A percentile compares a stretch with the other conserved stretches of the same genome.
Conservation (phyloP, 37 sponge, comb jelly and placozoan genomes). For the Oopsacas minuta region DNA sequence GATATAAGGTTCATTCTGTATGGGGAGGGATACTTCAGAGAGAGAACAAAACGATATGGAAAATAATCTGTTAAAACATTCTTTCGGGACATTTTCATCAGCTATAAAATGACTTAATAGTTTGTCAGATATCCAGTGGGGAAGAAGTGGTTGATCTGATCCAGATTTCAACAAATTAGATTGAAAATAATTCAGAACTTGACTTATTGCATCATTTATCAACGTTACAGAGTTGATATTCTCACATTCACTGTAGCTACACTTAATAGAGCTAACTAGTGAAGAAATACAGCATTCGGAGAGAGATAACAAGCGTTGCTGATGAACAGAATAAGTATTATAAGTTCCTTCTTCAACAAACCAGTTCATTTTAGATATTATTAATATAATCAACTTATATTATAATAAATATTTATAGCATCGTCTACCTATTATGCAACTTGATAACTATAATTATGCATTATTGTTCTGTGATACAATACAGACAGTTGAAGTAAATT, state of each 20-base stretch:
- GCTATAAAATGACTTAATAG: not conserved
- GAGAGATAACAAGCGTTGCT: not conserved
- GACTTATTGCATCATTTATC: not conserved
- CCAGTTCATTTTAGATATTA: not conserved
- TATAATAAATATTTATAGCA: not conserved
- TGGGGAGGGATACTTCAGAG: not conserved
- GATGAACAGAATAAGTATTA: not conserved
- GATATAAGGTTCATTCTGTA: not conserved
- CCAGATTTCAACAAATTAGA: not conserved
- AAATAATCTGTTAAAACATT: not conserved
- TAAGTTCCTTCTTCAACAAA: not conserved
- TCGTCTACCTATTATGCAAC: not conserved
- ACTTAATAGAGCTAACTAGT: not conserved
- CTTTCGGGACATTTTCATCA: not conserved
- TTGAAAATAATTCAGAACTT: not conserved
- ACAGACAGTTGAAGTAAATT: too few relatives aligned
- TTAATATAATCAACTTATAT: not conserved
- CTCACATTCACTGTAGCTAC: not conserved
- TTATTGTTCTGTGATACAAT: too few relatives aligned
- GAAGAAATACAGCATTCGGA: not conserved
- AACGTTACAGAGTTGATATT: not conserved
- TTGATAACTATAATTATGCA: too few relatives aligned
- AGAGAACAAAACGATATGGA: not conserved
- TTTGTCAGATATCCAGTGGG: not conserved
- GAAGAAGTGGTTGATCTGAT: not conserved